Base-by-base conservation (phyloP, 2,888 invertebrate genomes). In the Stenodema calcarata region DNA sequence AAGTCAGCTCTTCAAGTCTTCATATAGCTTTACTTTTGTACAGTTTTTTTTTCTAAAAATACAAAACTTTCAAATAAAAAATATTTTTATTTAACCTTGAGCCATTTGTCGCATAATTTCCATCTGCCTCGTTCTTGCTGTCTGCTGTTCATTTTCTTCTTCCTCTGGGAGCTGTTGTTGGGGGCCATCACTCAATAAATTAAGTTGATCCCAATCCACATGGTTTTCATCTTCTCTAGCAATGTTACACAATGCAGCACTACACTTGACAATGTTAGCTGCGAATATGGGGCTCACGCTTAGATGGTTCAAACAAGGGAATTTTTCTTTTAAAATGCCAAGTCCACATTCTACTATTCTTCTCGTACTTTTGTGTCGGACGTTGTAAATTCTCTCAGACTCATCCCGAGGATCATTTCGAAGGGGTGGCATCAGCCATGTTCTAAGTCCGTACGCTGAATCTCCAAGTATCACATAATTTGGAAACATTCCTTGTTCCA, bases 341-440 rank as follows among this genome's bases (percentile, higher is more conserved):
- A 70, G 30, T 70, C 12, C 70, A 70, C 70, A 47, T 87, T 88
- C 87, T 76, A 89, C 86, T 54, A 88, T 41, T 41, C 87, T 73
- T 73, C 88, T 87, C 28, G 88, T 87, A 23, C 50, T 75, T 80
- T 88, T 88, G 76, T 87, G 87, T 18, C 70, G n/a, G 41, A 73
- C 30, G 47, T 79, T 41, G 50, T 78, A 79, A 4, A 42, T 30
- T 30, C 14, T n/a, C 35, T 76, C 75, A 30, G 76, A 28, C 23
- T 35, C 41, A 16, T 86, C 44, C 23, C 86, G 85, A 69, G 87
- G 62, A 30, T 88, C 82, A 44, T 73, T 30, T 27, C 83, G 44
- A n/a, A 75, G 18, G 44, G 85, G 87, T 14, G 86, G 83, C 82
- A 88, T 86, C 28, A 88, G 83, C 87, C 83, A 88, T 50, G 70